These are phyloP conservation scores for Bembecia ichneumoniformis DNA, from an alignment of 2,888 invertebrate genomes.

Conservation along the genomic window DNA sequence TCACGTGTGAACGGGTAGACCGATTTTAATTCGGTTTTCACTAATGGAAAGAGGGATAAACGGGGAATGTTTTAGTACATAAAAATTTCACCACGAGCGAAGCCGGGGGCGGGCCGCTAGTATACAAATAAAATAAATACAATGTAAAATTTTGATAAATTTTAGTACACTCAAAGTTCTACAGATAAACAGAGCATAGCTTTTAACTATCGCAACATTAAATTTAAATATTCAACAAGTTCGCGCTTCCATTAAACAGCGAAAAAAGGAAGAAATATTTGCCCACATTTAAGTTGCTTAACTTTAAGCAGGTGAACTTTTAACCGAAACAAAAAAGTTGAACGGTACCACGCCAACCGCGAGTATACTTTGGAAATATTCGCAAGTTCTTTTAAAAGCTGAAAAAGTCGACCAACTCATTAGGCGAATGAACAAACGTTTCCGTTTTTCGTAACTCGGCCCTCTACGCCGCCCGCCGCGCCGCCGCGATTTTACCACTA, in stretches of 20 bases:
- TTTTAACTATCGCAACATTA: neutral
- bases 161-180: neutral
- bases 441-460: constrained; percentile 16
- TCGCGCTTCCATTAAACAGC: neutral
- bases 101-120: too few species aligned
- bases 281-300: constrained; percentile 2
- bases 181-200: neutral
- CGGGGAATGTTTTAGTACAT: too few species aligned
- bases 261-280: neutral
- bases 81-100: too few species aligned
- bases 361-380: constrained; percentile 22
- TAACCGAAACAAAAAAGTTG: constrained; percentile 10
- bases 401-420: constrained; percentile 42
- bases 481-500: neutral
- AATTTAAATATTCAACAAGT: neutral
- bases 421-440: constrained; percentile 39
- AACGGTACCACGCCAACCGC: constrained; percentile 10
- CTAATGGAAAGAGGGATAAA: too few species aligned
- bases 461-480: neutral
- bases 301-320: constrained; percentile 5
- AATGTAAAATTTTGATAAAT: too few species aligned
- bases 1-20: too few species aligned
- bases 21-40: too few species aligned
- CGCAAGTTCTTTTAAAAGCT: constrained; percentile 20
- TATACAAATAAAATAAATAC: too few species aligned